Percentiles rank a stretch among this genome's conserved stretches.
These are phyloP conservation scores for Lipophrys pholis DNA, from an alignment of 2,113 vertebrate species.

Conservation along the genomic window DNA sequence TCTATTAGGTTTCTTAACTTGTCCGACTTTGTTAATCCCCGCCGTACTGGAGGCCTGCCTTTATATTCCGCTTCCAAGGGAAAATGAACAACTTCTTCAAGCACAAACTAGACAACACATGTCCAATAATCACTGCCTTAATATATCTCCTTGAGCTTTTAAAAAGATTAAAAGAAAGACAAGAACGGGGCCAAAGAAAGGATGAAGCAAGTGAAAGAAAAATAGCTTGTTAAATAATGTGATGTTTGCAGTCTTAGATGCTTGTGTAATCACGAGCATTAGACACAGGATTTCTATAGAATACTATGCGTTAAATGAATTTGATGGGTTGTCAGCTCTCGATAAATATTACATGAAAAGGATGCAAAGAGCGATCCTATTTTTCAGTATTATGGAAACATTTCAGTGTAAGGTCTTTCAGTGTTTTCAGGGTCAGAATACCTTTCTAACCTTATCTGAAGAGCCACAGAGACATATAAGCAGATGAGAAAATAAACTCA, in stretches of 20 bases:
- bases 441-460: not conserved
- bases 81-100: slow-evolving; percentile 26
- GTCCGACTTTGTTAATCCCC: slow-evolving; percentile 60
- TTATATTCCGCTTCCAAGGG: slow-evolving; percentile 18
- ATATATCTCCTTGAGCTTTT: slow-evolving; percentile 21
- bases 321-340: not conserved
- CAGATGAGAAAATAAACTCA: too few species aligned
- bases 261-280: slow-evolving; percentile 1
- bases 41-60: slow-evolving; percentile 14
- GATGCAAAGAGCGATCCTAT: not conserved
- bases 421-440: too few species aligned
- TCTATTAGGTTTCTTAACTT: slow-evolving; percentile 65
- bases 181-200: not conserved
- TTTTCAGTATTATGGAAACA: too few species aligned
- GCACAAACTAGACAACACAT: slow-evolving; percentile 29
- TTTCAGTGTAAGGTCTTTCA: too few species aligned
- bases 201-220: not conserved
- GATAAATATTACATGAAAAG: not conserved
- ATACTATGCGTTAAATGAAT: not conserved
- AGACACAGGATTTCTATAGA: not conserved
- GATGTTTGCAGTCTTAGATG: not conserved
- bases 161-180: slow-evolving; percentile 27
- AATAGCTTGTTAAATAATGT: slow-evolving; percentile 9
- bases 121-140: slow-evolving; percentile 34
- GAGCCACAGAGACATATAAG: not conserved